Percentiles rank a stretch among this genome's conserved stretches.
Evolutionary conservation across 2,797 vertebrate species (phyloP).

Genomic region (Austrolebias charrua): DNA sequence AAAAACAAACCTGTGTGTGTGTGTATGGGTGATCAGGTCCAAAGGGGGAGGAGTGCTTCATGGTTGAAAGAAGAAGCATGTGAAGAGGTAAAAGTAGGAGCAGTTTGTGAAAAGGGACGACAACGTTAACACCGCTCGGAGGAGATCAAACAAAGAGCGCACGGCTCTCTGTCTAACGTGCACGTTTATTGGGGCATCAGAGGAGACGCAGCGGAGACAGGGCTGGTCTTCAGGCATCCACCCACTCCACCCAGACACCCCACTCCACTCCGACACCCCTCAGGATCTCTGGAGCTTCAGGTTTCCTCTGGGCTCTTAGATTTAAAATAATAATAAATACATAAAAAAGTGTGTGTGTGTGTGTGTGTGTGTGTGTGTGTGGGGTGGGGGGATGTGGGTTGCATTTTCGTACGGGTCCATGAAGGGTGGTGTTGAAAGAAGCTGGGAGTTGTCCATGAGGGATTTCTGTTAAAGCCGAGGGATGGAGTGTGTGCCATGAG

Average conservation of each 20-base stretch:
- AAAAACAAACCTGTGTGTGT: too few relatives aligned
- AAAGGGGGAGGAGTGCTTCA: constrained; percentile 19
- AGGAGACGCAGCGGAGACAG: constrained; percentile 27
- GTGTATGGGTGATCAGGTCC: constrained; percentile 5
- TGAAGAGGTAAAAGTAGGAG: constrained; percentile 18
- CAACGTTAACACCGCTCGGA: constrained; percentile 58
- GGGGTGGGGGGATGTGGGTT: constrained; percentile 39
- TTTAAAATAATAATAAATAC: too few relatives aligned
- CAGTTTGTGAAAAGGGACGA: constrained; percentile 59
- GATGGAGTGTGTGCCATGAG: constrained; percentile 61
- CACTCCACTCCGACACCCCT: constrained; percentile 45
- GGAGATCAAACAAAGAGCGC: constrained; percentile 31
- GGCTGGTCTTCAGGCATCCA: constrained; percentile 50
- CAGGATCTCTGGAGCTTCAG: constrained; percentile 62
- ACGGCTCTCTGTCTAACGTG: constrained; percentile 62
- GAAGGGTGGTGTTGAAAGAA: constrained; percentile 44
- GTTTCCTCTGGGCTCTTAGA: constrained; percentile 59
- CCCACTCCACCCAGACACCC: constrained; percentile 58
- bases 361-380: too few relatives aligned
- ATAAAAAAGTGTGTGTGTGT: too few relatives aligned
- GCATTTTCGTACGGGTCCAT: constrained; percentile 58
- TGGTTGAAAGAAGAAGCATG: constrained; percentile 14
- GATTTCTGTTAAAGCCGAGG: constrained; percentile 67
- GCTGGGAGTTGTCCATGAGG: constrained; percentile 62
- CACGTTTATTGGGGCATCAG: constrained; percentile 62